These are phyloP conservation scores for Daboia siamensis DNA, from an alignment of 2,113 vertebrate species.

Conservation along the genomic window DNA sequence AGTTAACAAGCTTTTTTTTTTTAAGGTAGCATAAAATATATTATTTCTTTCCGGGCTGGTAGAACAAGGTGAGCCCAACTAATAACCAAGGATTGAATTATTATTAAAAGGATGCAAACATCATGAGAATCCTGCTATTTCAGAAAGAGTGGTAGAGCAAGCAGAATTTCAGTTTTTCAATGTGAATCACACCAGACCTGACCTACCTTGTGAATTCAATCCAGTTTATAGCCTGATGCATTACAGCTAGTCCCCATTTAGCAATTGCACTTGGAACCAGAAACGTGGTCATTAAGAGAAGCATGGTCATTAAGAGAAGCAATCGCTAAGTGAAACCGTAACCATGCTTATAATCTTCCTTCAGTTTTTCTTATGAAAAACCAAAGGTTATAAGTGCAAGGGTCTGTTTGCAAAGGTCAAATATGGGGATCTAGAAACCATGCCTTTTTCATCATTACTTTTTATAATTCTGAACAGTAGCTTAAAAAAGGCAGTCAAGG, in stretches of 20 bases:
- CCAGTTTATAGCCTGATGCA: background rate
- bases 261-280: background rate
- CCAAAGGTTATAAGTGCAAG: accelerated
- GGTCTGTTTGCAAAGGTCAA: background rate
- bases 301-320: background rate
- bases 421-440: background rate
- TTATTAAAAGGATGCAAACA: background rate
- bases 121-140: background rate
- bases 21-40: background rate
- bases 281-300: background rate
- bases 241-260: background rate
- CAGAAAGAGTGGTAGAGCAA: background rate
- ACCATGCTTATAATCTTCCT: background rate
- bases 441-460: background rate
- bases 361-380: background rate
- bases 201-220: background rate
- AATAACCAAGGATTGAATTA: background rate
- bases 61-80: background rate
- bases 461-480: background rate
- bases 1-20: background rate
- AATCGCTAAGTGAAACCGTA: background rate
- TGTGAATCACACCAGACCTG: background rate
- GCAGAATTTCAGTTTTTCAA: background rate
- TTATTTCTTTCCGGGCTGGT: background rate
- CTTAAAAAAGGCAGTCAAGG: background rate